A percentile compares a stretch with the other conserved stretches of the same genome.
Conservation (phyloP, 2,113 vertebrate species). For the Oenanthe melanoleuca region DNA sequence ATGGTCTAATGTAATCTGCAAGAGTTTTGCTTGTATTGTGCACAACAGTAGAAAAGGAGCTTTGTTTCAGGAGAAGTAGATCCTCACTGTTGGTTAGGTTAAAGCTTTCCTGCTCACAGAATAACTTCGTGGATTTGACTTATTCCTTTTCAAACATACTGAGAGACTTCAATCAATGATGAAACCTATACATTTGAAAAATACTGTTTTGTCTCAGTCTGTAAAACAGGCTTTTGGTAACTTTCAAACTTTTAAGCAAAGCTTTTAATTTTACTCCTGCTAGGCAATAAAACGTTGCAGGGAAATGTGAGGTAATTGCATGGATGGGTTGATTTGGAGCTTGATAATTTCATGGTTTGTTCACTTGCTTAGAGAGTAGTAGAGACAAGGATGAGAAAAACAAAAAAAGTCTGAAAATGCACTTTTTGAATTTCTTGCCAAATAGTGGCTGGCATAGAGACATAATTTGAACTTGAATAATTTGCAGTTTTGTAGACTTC, state of each 20-base stretch:
- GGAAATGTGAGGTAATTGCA: conserved; percentile 32
- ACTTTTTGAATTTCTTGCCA: neutral
- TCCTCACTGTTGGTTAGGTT: neutral
- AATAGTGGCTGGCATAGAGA: neutral
- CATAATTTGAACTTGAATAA: neutral
- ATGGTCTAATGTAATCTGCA: neutral
- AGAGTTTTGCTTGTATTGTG: neutral
- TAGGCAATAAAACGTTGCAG: conserved; percentile 32
- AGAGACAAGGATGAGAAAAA: neutral
- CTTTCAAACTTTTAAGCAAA: conserved; percentile 3
- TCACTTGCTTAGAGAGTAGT: conserved; percentile 22
- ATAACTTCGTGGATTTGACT: neutral
- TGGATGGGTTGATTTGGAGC: conserved; percentile 55
- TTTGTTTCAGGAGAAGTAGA: neutral
- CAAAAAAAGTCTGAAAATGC: conserved; percentile 7
- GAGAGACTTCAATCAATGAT: neutral
- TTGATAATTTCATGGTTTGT: conserved; percentile 66
- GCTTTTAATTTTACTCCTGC: conserved; percentile 41
- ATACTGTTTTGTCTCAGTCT: neutral
- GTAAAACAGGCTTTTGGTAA: neutral
- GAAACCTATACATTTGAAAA: neutral
- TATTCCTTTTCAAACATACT: neutral
- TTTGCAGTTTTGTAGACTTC: neutral
- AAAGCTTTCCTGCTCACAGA: neutral
- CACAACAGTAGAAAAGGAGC: neutral